These are phyloP conservation scores for Pampusana beccarii DNA, from an alignment of 2,113 vertebrate genomes.

Conservation along the genomic window DNA sequence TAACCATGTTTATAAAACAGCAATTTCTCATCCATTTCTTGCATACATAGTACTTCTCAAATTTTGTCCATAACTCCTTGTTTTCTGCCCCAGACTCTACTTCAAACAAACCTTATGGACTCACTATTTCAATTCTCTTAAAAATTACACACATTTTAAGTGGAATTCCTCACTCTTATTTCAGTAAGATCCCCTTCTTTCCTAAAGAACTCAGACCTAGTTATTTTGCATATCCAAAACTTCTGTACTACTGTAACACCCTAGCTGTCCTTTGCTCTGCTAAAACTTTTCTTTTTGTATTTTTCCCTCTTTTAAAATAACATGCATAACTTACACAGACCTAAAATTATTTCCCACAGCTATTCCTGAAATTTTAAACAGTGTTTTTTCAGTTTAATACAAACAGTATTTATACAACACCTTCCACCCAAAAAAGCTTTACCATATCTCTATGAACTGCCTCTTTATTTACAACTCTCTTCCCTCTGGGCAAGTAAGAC, in stretches of 20 bases:
- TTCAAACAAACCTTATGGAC: not conserved
- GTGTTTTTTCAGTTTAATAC: constrained; percentile 4
- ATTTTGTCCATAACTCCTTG: not conserved
- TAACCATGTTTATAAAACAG: not conserved
- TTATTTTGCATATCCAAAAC: not conserved
- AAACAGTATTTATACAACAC: not conserved
- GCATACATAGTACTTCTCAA: not conserved
- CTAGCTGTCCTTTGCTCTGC: not conserved
- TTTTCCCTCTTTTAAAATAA: constrained; percentile 56
- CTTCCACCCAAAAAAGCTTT: constrained; percentile 23
- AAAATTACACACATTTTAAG: not conserved
- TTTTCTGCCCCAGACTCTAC: not conserved
- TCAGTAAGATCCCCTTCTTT: not conserved
- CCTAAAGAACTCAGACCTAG: not conserved
- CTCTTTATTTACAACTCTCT: constrained; percentile 6
- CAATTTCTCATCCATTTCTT: not conserved
- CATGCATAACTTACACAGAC: not conserved
- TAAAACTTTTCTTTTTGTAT: not conserved
- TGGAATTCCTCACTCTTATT: not conserved
- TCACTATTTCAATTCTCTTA: not conserved
- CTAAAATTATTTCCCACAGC: constrained; percentile 38
- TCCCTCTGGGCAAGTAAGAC: constrained; percentile 8
- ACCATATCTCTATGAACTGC: not conserved
- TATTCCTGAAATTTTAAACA: constrained; percentile 49
- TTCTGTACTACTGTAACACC: not conserved